Evolutionary conservation across 1,140 invertebrate species (phyloP).

Genomic region (Argopecten irradians): DNA sequence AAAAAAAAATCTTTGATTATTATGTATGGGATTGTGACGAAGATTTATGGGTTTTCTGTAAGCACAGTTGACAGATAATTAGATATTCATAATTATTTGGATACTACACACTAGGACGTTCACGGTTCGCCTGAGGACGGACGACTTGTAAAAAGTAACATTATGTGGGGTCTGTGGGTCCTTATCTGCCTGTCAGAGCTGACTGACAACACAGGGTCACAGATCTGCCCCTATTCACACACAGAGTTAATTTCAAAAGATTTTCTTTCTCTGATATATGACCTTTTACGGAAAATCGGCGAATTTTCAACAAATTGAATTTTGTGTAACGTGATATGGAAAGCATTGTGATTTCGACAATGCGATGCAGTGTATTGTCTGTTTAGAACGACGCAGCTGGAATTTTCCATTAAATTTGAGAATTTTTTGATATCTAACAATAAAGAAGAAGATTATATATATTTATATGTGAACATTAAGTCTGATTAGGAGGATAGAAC

Average conservation of each 20-base stretch:
- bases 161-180: slow-evolving; percentile 1
- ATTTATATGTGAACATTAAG: neutral
- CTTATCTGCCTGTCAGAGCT: neutral
- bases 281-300: slow-evolving; percentile 1
- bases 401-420: neutral
- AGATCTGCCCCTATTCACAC: neutral
- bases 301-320: slow-evolving; percentile 23
- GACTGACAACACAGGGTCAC: neutral
- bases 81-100: slow-evolving; percentile 19
- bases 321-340: neutral
- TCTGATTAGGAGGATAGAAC: neutral
- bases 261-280: slow-evolving; percentile 7
- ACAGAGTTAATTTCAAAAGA: neutral
- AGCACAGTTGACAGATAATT: neutral
- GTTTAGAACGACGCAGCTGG: neutral
- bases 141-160: neutral
- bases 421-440: slow-evolving; percentile 18
- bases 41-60: neutral
- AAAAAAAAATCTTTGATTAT: neutral
- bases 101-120: neutral
- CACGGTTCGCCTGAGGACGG: neutral
- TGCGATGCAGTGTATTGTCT: neutral
- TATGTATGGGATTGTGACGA: neutral
- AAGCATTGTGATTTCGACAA: neutral
- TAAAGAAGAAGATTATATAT: slow-evolving; percentile 19